Evolutionary conservation across 2,113 vertebrate species (phyloP).

Genomic region (Poeciliopsis retropinna): DNA sequence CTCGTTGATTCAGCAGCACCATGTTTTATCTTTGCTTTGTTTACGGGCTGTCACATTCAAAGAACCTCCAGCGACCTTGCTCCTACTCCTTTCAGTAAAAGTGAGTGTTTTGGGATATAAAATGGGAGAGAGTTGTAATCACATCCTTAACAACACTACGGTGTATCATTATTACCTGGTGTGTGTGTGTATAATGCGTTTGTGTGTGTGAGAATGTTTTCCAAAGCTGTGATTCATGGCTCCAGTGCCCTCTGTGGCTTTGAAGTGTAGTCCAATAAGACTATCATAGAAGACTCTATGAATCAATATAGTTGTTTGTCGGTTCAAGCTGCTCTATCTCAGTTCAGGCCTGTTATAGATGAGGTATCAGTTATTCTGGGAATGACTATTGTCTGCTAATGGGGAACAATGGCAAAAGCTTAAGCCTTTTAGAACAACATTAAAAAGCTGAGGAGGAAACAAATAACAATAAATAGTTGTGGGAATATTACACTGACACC

Average conservation of each 20-base stretch:
- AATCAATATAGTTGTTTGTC: constrained; percentile 76
- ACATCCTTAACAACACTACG: constrained; percentile 53
- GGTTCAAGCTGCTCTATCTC: constrained; percentile 66
- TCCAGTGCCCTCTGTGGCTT: constrained; percentile 63
- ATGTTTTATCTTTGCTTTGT: constrained; percentile 37
- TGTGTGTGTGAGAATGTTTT: background rate
- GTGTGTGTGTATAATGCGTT: constrained; percentile 12
- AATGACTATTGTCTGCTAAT: background rate
- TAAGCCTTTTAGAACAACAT: background rate
- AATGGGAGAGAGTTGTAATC: constrained; percentile 39
- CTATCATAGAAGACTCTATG: constrained; percentile 72
- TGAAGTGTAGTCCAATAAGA: constrained; percentile 73
- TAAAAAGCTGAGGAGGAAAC: background rate
- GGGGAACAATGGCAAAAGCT: background rate
- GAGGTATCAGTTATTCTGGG: constrained; percentile 64
- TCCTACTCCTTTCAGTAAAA: constrained; percentile 27
- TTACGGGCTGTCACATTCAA: constrained; percentile 44
- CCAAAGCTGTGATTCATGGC: constrained; percentile 52
- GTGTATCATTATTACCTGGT: constrained; percentile 59
- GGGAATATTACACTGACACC: too few relatives aligned
- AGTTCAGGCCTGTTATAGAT: constrained; percentile 70
- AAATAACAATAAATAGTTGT: background rate
- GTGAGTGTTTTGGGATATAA: constrained; percentile 32
- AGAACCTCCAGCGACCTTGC: constrained; percentile 24
- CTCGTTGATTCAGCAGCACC: constrained; percentile 31